Percentiles rank a stretch among this genome's conserved stretches.
phyloP scores from a whole-genome alignment of 2,797 vertebrate genomes.

The Ibycter americanus region DNA sequence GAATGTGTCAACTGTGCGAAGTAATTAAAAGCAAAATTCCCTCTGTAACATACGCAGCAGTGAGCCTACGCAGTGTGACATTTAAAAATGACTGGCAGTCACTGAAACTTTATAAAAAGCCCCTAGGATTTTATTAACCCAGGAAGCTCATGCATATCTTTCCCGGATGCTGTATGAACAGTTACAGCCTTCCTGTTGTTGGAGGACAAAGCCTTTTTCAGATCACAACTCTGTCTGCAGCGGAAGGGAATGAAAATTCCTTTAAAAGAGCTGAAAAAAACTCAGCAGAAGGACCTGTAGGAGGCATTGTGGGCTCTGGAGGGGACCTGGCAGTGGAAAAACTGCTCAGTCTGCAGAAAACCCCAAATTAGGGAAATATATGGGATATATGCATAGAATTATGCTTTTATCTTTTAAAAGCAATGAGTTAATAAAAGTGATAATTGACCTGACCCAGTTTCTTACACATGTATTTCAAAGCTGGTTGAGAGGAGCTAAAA shows the following conservation, averaged over 20 bases:
- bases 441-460: conserved; percentile 7
- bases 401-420: not conserved
- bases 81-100: conserved; percentile 39
- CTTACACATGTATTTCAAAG: not conserved
- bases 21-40: conserved; percentile 26
- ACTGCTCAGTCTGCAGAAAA: not conserved
- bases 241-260: not conserved
- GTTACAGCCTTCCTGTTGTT: conserved; percentile 47
- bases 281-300: conserved; percentile 34
- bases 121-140: conserved; percentile 23
- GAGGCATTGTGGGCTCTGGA: conserved; percentile 5
- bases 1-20: not conserved
- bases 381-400: not conserved
- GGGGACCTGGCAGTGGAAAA: not conserved
- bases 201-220: conserved; percentile 23
- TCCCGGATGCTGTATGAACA: conserved; percentile 46
- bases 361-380: not conserved
- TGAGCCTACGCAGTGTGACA: not conserved
- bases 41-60: not conserved
- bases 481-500: not conserved
- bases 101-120: not conserved
- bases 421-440: not conserved
- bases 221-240: not conserved
- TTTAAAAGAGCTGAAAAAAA: conserved; percentile 8
- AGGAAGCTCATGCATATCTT: conserved; percentile 46